phyloP scores from a whole-genome alignment of 1,140 invertebrate genomes.

The Fopius arisanus region DNA sequence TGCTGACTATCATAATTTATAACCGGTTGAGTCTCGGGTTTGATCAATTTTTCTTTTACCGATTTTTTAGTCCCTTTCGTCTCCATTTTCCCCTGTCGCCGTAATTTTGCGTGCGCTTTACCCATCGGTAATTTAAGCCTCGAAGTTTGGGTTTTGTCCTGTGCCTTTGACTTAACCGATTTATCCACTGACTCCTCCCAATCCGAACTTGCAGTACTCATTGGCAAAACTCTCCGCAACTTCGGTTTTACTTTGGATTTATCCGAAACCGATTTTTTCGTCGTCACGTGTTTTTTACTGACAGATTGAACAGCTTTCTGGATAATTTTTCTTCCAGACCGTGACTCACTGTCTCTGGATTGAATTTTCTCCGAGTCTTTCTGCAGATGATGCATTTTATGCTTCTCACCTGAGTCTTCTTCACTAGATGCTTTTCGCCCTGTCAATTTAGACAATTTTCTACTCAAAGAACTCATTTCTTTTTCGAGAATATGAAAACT shows the following conservation, averaged over 20 bases:
- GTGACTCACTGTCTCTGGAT: slow-evolving; percentile 17
- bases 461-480: slow-evolving; percentile 50
- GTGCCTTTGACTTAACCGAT: not conserved
- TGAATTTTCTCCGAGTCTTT: slow-evolving; percentile 20
- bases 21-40: not conserved
- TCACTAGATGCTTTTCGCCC: slow-evolving; percentile 45
- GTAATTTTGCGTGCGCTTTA: slow-evolving; percentile 34
- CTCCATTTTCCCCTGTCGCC: slow-evolving; percentile 39
- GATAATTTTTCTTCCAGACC: slow-evolving; percentile 17
- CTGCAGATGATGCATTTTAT: not conserved
- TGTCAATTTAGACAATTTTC: slow-evolving; percentile 49
- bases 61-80: slow-evolving; percentile 36
- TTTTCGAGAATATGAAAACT: slow-evolving; percentile 58
- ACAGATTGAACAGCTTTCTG: slow-evolving; percentile 25
- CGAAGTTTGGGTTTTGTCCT: slow-evolving; percentile 19
- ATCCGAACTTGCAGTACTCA: slow-evolving; percentile 53
- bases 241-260: slow-evolving; percentile 40
- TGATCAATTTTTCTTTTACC: slow-evolving; percentile 28
- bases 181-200: slow-evolving; percentile 48
- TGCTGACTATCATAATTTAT: too few relatives aligned
- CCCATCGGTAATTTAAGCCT: slow-evolving; percentile 40
- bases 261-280: slow-evolving; percentile 27
- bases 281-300: slow-evolving; percentile 30
- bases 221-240: slow-evolving; percentile 43
- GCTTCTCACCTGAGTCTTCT: slow-evolving; percentile 30